Conservation (phyloP, 2,797 vertebrate genomes). For the Syngnathus rostellatus region DNA sequence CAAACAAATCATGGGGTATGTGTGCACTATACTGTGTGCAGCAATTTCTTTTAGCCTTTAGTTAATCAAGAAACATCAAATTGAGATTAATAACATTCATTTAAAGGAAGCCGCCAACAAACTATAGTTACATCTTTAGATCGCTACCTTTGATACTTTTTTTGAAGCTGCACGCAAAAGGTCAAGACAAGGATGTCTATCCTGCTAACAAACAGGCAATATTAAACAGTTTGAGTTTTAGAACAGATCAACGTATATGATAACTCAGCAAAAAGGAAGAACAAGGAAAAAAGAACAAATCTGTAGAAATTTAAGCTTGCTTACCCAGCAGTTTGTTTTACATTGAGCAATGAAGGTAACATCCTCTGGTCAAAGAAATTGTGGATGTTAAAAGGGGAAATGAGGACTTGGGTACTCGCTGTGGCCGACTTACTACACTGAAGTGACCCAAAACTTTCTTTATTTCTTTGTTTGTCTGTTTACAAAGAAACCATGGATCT, state of each 20-base stretch:
- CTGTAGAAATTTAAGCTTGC: conserved; percentile 20
- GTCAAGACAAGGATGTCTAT: too few relatives aligned
- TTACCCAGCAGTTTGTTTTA: conserved; percentile 35
- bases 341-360: conserved; percentile 51
- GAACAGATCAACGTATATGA: background rate
- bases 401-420: conserved; percentile 30
- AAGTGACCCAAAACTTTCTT: conserved; percentile 1
- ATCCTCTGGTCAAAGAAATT: conserved; percentile 45
- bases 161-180: too few relatives aligned
- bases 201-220: too few relatives aligned
- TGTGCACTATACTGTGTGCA: too few relatives aligned
- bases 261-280: background rate
- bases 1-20: too few relatives aligned
- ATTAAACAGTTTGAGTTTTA: background rate
- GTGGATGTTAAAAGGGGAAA: conserved; percentile 62
- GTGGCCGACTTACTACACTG: conserved; percentile 24
- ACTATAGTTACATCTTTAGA: too few relatives aligned
- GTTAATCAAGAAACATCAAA: too few relatives aligned
- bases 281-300: conserved; percentile 3
- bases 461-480: background rate
- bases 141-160: too few relatives aligned
- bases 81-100: too few relatives aligned
- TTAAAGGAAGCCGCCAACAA: too few relatives aligned
- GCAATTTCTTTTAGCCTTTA: too few relatives aligned
- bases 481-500: too few relatives aligned